These are phyloP conservation scores for Epinephelus awoara DNA, from an alignment of 2,797 vertebrate species.

Conservation along the genomic window DNA sequence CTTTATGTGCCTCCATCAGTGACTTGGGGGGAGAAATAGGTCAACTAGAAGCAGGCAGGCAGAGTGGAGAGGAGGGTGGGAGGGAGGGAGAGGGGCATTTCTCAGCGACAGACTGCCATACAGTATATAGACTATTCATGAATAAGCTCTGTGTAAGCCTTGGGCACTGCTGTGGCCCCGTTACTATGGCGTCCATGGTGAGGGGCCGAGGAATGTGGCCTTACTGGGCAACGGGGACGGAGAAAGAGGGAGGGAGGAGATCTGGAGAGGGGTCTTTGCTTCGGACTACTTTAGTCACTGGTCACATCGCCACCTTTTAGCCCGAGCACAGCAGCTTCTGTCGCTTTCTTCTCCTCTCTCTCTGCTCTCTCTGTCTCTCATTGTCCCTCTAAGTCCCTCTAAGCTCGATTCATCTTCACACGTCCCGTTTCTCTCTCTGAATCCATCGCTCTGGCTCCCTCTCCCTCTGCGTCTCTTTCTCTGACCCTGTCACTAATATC, in stretches of 20 bases:
- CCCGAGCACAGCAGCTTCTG: constrained; percentile 29
- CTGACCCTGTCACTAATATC: constrained; percentile 33
- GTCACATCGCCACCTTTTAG: constrained; percentile 77
- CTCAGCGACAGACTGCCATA: constrained; percentile 81
- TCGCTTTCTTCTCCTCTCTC: constrained; percentile 43
- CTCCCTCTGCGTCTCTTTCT: constrained; percentile 19
- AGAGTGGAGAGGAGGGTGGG: constrained; percentile 57
- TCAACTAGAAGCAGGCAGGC: constrained; percentile 77
- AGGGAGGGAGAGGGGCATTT: constrained; percentile 67
- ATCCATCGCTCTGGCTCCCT: neutral
- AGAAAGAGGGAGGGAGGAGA: constrained; percentile 38
- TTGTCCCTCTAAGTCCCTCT: constrained; percentile 16
- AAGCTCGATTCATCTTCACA: constrained; percentile 39
- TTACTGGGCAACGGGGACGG: constrained; percentile 69
- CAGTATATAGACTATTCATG: constrained; percentile 84
- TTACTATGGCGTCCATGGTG: constrained; percentile 80
- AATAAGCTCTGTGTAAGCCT: constrained; percentile 85
- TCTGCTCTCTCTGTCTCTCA: constrained; percentile 14
- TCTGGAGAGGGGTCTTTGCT: constrained; percentile 61
- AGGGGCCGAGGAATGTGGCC: constrained; percentile 79
- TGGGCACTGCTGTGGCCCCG: constrained; percentile 79
- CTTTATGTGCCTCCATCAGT: constrained; percentile 56
- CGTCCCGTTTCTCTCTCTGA: neutral
- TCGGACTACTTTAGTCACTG: constrained; percentile 78
- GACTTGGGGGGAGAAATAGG: constrained; percentile 74